Evolutionary conservation across 1,140 invertebrate genomes (phyloP).

Genomic region (Drosophila navojoa): DNA sequence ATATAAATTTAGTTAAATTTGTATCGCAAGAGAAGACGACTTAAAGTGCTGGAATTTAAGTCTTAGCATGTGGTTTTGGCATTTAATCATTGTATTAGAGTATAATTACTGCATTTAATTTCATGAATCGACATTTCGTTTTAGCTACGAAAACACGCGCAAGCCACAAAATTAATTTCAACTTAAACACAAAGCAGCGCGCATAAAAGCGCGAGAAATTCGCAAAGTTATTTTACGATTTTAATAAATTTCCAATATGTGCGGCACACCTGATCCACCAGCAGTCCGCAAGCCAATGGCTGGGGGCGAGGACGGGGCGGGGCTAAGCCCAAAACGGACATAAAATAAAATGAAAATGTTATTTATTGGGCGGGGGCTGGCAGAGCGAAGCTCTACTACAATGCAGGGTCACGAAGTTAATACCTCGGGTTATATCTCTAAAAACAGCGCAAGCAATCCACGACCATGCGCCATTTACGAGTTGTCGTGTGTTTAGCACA

Average conservation of each 20-base stretch:
- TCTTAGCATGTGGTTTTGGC: neutral
- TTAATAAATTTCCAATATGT: slow-evolving; percentile 65
- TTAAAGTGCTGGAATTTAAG: neutral
- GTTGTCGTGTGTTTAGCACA: slow-evolving; percentile 45
- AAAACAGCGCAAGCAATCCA: slow-evolving; percentile 51
- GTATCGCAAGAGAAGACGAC: neutral
- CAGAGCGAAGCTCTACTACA: neutral
- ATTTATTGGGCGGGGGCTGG: slow-evolving; percentile 48
- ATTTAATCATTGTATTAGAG: neutral
- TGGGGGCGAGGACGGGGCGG: neutral
- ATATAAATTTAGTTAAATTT: too few species aligned
- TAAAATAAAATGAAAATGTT: slow-evolving; percentile 68
- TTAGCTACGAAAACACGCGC: slow-evolving; percentile 8
- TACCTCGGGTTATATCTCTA: slow-evolving; percentile 54
- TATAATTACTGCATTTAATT: slow-evolving; percentile 29
- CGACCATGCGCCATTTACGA: slow-evolving; percentile 56
- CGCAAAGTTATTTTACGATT: slow-evolving; percentile 46
- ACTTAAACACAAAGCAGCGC: slow-evolving; percentile 40
- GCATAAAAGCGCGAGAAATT: slow-evolving; percentile 36
- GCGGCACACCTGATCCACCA: slow-evolving; percentile 55
- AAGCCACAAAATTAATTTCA: slow-evolving; percentile 49
- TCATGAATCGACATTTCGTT: slow-evolving; percentile 29
- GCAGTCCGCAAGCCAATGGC: neutral
- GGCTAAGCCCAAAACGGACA: slow-evolving; percentile 36
- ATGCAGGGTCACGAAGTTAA: slow-evolving; percentile 44